Base-by-base conservation (phyloP, 2,888 invertebrate genomes). In the Apodemia duryi region DNA sequence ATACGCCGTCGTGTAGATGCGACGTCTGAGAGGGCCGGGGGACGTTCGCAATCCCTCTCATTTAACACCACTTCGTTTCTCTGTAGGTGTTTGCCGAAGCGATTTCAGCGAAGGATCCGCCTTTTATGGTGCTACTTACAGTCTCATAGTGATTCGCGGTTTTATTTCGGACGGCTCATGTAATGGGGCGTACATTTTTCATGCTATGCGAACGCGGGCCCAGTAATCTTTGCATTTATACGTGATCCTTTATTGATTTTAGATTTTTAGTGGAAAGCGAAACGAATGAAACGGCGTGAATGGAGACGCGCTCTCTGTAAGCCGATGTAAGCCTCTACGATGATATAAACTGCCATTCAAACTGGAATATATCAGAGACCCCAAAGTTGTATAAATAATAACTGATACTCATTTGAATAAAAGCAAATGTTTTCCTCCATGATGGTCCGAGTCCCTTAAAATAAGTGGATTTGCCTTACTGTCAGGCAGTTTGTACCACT, bases 231-330 rank as follows among this genome's bases (percentile, higher is more conserved):
- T 89, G 90, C 90, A 90, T 91, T 91, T 91, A 91, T 88, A 78
- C 86, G 81, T 89, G 90, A 91, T 91, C 91, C 91, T 89, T 90
- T 91, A 91, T 91, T 91, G 91, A 91, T 91, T 91, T 91, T 91
- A 91, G 91, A 91, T 91, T 91, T 91, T 91, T 91, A 90, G 89
- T 85, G 84, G 85, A 85, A 87, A 89, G 76, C 86, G 88, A 83
- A 88, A 88, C 89, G 91, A 91, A 91, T 91, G 89, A 88, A 90
- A 84, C 82, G 76, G 82, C 76, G 79, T 91, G 90, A 91, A 91
- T 91, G 87, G 90, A 89, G 88, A 89, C 85, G 87, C 83, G 88
- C 79, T 75, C 82, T 82, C 77, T 81, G 79, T 91, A 90, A 90
- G 87, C 91, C 86, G 83, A 65, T 79, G 87, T 91, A 90, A 91